Evolutionary conservation across 1,140 invertebrate species (phyloP).

Genomic region (Augochlora pura): DNA sequence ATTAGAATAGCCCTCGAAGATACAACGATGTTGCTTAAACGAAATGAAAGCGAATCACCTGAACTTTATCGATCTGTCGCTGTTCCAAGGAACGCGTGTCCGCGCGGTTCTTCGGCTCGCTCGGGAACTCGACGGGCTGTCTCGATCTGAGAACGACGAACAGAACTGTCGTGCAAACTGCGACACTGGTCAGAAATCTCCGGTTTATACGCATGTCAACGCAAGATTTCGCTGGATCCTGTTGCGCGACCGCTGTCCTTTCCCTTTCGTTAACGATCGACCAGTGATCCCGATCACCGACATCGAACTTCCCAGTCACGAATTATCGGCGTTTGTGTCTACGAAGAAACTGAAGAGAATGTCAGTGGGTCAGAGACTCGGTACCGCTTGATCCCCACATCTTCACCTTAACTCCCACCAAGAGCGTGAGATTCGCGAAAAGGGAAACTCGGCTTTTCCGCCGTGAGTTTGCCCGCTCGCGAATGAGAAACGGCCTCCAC

Average conservation of each 20-base stretch:
- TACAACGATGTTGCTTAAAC: background rate
- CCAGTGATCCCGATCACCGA: conserved; percentile 4
- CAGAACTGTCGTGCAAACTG: conserved; percentile 55
- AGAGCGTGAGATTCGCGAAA: background rate
- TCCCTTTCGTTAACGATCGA: conserved; percentile 6
- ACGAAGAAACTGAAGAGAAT: conserved; percentile 75
- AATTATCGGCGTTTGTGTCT: conserved; percentile 57
- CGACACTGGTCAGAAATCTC: conserved; percentile 44
- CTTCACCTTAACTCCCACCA: conserved; percentile 59
- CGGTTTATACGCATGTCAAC: conserved; percentile 67
- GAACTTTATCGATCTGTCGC: conserved; percentile 11
- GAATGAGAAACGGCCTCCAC: background rate
- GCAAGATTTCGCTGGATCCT: background rate
- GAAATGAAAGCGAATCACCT: conserved; percentile 36
- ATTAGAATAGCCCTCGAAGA: too few relatives aligned
- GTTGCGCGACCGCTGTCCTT: background rate
- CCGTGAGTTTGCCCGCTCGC: background rate
- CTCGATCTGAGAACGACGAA: conserved; percentile 62
- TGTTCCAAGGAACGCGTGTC: conserved; percentile 4
- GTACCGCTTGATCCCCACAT: conserved; percentile 66
- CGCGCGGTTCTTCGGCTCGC: background rate
- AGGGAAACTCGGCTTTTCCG: conserved; percentile 20
- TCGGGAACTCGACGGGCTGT: background rate
- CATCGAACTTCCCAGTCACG: conserved; percentile 28
- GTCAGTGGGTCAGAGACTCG: conserved; percentile 78